Conservation (phyloP, 2,888 invertebrate species). For the Xestoiulus laeticollis region DNA sequence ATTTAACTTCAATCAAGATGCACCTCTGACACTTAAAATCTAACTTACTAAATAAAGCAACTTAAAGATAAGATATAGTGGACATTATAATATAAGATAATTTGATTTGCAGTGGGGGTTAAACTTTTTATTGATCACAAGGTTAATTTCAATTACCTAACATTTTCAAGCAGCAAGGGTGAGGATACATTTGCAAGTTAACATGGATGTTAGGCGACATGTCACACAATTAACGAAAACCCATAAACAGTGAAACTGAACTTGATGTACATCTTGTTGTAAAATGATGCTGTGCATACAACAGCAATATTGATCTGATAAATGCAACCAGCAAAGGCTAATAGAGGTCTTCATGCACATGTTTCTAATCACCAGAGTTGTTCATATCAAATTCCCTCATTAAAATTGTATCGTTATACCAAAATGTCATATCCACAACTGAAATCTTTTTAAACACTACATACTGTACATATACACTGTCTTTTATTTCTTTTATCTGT, state of each 20-base stretch:
- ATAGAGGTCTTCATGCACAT: conserved; percentile 2
- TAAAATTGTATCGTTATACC: not conserved
- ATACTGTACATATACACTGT: too few species aligned
- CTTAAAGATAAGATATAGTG: too few species aligned
- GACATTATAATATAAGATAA: too few species aligned
- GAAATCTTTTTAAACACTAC: not conserved
- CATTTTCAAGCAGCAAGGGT: not conserved
- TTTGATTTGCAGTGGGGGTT: too few species aligned
- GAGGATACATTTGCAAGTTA: not conserved
- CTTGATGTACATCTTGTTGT: not conserved
- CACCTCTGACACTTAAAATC: too few species aligned
- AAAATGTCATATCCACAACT: not conserved
- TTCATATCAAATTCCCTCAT: not conserved
- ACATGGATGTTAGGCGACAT: not conserved
- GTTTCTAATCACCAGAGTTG: conserved; percentile 16
- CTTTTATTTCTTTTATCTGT: too few species aligned
- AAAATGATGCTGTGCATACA: not conserved
- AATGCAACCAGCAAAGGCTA: conserved; percentile 10
- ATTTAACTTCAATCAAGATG: too few species aligned
- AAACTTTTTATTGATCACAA: not conserved
- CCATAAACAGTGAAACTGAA: not conserved
- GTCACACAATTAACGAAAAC: conserved; percentile 18
- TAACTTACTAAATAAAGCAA: too few species aligned
- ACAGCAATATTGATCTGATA: not conserved
- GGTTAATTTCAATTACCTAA: not conserved